phyloP scores from a whole-genome alignment of 1,140 invertebrate species.

The Oryctes rhinoceros region DNA sequence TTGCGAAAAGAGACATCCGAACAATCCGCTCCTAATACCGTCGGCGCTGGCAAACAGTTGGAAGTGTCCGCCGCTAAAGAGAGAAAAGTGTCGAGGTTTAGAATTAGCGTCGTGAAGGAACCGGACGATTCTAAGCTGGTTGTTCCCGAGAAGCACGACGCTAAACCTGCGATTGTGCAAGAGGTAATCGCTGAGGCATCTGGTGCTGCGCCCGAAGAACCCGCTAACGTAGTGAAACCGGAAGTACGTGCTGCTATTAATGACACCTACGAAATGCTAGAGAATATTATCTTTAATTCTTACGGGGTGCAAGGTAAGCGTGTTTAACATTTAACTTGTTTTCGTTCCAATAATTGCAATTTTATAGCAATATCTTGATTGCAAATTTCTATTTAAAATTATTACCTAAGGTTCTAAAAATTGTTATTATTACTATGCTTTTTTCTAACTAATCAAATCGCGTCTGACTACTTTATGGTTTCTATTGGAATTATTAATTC shows the following conservation, averaged over 20 bases:
- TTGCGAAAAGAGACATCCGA: neutral
- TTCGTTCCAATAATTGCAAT: no score
- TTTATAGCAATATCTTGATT: no score
- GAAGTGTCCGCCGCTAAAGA: slow-evolving; percentile 40
- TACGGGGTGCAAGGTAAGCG: slow-evolving; percentile 44
- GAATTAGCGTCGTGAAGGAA: slow-evolving; percentile 59
- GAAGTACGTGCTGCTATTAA: slow-evolving; percentile 45
- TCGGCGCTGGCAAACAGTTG: neutral
- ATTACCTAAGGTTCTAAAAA: no score
- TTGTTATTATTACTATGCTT: no score
- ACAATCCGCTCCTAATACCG: neutral
- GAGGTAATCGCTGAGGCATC: slow-evolving; percentile 1
- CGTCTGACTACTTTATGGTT: no score
- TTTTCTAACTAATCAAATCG: no score
- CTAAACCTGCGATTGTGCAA: neutral
- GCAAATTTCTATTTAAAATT: neutral
- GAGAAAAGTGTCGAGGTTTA: slow-evolving; percentile 57
- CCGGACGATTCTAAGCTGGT: slow-evolving; percentile 55
- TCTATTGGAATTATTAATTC: no score
- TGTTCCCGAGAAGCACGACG: slow-evolving; percentile 43
- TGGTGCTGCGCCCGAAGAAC: neutral
- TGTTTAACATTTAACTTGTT: neutral
- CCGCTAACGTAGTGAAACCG: slow-evolving; percentile 2
- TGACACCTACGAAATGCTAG: slow-evolving; percentile 47
- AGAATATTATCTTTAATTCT: slow-evolving; percentile 45